phyloP scores from a whole-genome alignment of 2,888 invertebrate genomes.

The Morpho helenor region DNA sequence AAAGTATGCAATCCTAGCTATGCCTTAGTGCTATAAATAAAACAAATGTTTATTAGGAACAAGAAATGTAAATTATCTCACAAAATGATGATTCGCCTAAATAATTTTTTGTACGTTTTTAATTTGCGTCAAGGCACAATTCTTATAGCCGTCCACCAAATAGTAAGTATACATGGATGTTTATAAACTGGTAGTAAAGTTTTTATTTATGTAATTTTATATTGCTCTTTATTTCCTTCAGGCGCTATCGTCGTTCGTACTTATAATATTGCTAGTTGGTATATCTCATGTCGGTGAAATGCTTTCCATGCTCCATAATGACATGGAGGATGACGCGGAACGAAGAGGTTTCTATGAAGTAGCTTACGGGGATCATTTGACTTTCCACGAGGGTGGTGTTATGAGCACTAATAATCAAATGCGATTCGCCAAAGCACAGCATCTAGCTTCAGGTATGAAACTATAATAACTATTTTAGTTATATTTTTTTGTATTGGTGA shows the following conservation, averaged over 20 bases:
- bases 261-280: conserved; percentile 68
- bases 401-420: conserved; percentile 70
- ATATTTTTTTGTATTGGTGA: no score
- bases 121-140: conserved; percentile 76
- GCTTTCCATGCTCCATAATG: conserved; percentile 68
- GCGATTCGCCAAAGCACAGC: conserved; percentile 70
- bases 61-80: conserved; percentile 64
- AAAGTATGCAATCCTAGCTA: conserved; percentile 47
- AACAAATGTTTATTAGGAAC: conserved; percentile 66
- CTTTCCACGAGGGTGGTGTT: conserved; percentile 60
- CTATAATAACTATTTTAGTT: no score
- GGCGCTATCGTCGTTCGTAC: conserved; percentile 70
- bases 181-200: no score
- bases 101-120: conserved; percentile 72
- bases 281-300: conserved; percentile 72
- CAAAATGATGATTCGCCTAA: conserved; percentile 68
- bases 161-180: conserved; percentile 54
- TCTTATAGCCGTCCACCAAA: conserved; percentile 76
- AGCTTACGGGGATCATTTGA: conserved; percentile 50
- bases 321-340: conserved; percentile 74
- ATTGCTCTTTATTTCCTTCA: conserved; percentile 34
- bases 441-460: conserved; percentile 62
- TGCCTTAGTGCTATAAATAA: conserved; percentile 44
- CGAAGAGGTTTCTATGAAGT: conserved; percentile 61
- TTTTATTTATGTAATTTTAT: not conserved